Base-by-base conservation (phyloP, 2,113 vertebrate genomes). In the Coreoperca whiteheadi region DNA sequence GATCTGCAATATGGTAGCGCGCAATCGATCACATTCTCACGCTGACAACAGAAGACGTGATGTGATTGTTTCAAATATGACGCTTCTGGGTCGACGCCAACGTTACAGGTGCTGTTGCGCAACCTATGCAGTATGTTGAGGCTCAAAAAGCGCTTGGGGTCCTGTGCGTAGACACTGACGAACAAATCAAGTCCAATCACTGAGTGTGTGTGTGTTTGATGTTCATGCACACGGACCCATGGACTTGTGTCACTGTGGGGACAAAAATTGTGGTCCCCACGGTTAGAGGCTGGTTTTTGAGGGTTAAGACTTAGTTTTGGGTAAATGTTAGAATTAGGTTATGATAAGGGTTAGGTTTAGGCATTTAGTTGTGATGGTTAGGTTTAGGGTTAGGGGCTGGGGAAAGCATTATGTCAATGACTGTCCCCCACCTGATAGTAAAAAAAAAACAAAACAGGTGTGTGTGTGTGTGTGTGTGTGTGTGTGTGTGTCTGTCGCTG, bases 181-280 rank as follows among this genome's bases (percentile, higher is more conserved):
- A 63, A 79, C 39, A 74, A 68, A 86, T 87, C 87, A 86, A 90
- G 85, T 89, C 89, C 88, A 85, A 90, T 90, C 90, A 82, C 48
- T 6, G 78, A 34, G 72, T 64, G 82, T 34, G 70, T 51, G 51
- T 39, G 28, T 53, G 79, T 39, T n/a, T n/a, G n/a, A n/a, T n/a
- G n/a, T n/a, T n/a, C n/a, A n/a, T n/a, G n/a, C n/a, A n/a, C n/a
- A n/a, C n/a, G n/a, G n/a, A n/a, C n/a, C n/a, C n/a, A n/a, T n/a
- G n/a, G n/a, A n/a, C n/a, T n/a, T n/a, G n/a, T n/a, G n/a, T n/a
- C n/a, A n/a, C n/a, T n/a, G n/a, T n/a, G n/a, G n/a, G n/a, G n/a
- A n/a, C n/a, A n/a, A n/a, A n/a, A n/a, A n/a, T n/a, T n/a, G n/a
- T n/a, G n/a, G n/a, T n/a, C n/a, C n/a, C n/a, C n/a, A n/a, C n/a